These are phyloP conservation scores for Sebastolobus alascanus DNA, from an alignment of 2,797 vertebrate genomes.

Conservation along the genomic window DNA sequence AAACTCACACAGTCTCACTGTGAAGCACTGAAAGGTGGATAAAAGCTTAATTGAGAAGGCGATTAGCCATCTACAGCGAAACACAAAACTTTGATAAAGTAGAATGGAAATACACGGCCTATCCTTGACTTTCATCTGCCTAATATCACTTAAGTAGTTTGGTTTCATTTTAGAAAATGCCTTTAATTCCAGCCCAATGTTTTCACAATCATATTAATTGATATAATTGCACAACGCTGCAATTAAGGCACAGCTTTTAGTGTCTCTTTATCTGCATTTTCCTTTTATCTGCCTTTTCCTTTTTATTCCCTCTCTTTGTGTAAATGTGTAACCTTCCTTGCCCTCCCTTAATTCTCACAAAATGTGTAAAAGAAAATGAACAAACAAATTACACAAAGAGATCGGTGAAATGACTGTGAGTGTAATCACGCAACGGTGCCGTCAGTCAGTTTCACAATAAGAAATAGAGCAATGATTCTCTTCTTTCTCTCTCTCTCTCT, in stretches of 20 bases:
- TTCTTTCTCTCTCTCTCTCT: background rate
- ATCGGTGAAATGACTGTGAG: slow-evolving; percentile 17
- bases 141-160: slow-evolving; percentile 29
- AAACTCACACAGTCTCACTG: slow-evolving; percentile 9
- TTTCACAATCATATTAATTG: slow-evolving; percentile 13
- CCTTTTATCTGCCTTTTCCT: slow-evolving; percentile 44
- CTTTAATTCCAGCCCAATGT: slow-evolving; percentile 16
- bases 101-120: slow-evolving; percentile 26
- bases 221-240: background rate
- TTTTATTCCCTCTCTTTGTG: slow-evolving; percentile 44
- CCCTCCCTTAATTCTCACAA: slow-evolving; percentile 33
- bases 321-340: slow-evolving; percentile 54
- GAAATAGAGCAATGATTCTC: slow-evolving; percentile 19
- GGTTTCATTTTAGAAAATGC: slow-evolving; percentile 16
- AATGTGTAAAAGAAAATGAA: slow-evolving; percentile 34
- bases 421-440: slow-evolving; percentile 15
- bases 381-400: slow-evolving; percentile 17
- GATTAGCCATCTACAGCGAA: slow-evolving; percentile 38
- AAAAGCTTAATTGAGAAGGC: slow-evolving; percentile 41
- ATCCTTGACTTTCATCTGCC: background rate
- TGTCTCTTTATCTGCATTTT: slow-evolving; percentile 35
- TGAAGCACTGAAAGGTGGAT: slow-evolving; percentile 29
- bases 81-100: slow-evolving; percentile 6
- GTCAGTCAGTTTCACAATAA: slow-evolving; percentile 37
- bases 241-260: background rate